These are phyloP conservation scores for Cyclina sinensis DNA, from an alignment of 1,140 invertebrate species.

Conservation along the genomic window DNA sequence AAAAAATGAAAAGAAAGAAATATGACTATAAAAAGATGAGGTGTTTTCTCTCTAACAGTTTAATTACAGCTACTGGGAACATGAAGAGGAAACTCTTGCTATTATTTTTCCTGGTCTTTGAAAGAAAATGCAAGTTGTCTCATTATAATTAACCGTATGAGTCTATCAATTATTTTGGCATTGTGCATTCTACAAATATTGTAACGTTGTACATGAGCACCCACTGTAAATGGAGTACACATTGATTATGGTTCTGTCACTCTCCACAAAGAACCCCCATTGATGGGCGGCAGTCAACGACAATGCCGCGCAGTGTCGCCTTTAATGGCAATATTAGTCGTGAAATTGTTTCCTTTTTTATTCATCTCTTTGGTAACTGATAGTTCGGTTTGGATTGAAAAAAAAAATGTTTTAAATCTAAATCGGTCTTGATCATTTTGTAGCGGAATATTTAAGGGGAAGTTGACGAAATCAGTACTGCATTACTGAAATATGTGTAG, in stretches of 20 bases:
- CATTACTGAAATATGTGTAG: neutral
- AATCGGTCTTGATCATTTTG: constrained; percentile 13
- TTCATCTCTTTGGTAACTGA: constrained; percentile 36
- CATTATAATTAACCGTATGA: constrained; percentile 23
- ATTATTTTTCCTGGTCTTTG: neutral
- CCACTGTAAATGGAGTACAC: neutral
- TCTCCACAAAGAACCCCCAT: constrained; percentile 54
- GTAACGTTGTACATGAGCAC: constrained; percentile 26
- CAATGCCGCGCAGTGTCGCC: neutral
- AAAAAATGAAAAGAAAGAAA: no score
- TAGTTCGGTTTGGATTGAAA: constrained; percentile 4
- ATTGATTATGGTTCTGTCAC: constrained; percentile 46
- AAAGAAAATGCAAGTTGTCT: constrained; percentile 2
- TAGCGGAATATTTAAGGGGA: neutral
- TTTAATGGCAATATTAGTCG: constrained; percentile 41
- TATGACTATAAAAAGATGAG: no score
- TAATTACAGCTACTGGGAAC: no score
- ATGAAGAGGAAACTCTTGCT: no score
- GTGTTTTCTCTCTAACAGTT: no score
- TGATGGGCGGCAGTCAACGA: constrained; percentile 3
- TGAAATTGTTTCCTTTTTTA: constrained; percentile 43
- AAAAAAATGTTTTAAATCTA: constrained; percentile 25
- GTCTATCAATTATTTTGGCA: constrained; percentile 42
- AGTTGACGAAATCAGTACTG: neutral
- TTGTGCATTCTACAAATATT: constrained; percentile 45